These are phyloP conservation scores for Diplosoma virens DNA, from an alignment of 23 tunicate species.

Conservation along the genomic window DNA sequence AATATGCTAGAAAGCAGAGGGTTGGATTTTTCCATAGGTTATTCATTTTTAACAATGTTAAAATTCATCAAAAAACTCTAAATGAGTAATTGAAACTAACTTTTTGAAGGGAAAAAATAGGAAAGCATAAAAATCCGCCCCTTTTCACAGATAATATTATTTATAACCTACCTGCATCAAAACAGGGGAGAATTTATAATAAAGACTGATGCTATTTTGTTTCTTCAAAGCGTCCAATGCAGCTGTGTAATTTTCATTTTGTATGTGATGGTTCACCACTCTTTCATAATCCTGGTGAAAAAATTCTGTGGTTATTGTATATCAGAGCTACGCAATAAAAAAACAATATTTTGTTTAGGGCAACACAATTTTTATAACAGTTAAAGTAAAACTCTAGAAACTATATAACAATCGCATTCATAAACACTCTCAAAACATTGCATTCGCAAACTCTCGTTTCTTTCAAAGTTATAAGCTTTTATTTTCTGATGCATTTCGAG, in stretches of 20 bases:
- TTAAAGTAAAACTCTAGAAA: too few species aligned
- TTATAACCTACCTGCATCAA: slow-evolving; percentile 72
- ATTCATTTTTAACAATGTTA: not conserved
- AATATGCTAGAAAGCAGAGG: slow-evolving; percentile 47
- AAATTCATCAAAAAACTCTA: not conserved
- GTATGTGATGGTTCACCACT: slow-evolving; percentile 84
- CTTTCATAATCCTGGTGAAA: slow-evolving; percentile 94
- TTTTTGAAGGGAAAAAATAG: not conserved
- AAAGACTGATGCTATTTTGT: slow-evolving; percentile 58
- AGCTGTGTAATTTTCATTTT: slow-evolving; percentile 69
- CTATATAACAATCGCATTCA: too few species aligned
- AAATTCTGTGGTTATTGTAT: too few species aligned
- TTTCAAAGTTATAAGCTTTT: too few species aligned
- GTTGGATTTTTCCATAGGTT: not conserved
- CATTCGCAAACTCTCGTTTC: too few species aligned
- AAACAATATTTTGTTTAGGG: too few species aligned
- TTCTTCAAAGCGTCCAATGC: slow-evolving; percentile 90
- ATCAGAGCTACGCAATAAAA: too few species aligned
- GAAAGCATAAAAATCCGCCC: not conserved
- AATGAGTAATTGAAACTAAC: not conserved
- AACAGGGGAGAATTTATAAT: slow-evolving; percentile 82
- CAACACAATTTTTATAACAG: too few species aligned
- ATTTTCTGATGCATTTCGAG: too few species aligned
- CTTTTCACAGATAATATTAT: too few species aligned
- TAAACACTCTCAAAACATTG: too few species aligned